Evolutionary conservation across 2,888 invertebrate genomes (phyloP), one percentile per base, ranked within the genome.

Genomic region (Phragmatobia fuliginosa): DNA sequence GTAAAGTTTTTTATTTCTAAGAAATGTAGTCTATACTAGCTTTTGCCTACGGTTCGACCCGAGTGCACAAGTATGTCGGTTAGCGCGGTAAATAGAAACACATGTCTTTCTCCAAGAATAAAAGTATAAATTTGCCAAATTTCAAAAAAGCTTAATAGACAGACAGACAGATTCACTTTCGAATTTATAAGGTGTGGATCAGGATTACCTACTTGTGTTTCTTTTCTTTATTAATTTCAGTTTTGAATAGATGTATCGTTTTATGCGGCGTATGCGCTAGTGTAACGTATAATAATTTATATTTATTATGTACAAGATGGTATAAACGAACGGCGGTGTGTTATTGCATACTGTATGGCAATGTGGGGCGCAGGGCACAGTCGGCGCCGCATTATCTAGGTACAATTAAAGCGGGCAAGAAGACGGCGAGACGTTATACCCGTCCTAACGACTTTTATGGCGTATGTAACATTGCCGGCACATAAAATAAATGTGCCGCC

Each of bases 371-470:
- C 83, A 86, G 85, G 88, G 88, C 88, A 88, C 90, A 90, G 86
- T 89, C 90, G 90, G 90, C 90, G 89, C 87, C 90, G 86, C 90
- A 91, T 92, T 92, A 92, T 92, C 94, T 93, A 90, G 90, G 90
- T 92, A 93, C 94, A 95, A 94, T 95, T 95, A 94, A 93, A 93
- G 90, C 92, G 89, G 90, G 89, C 92, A 93, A 94, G 94, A 94
- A 91, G 94, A 88, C 90, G 94, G 90, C 94, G 93, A 94, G 94
- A 94, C 94, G 93, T 93, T 91, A 94, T 91, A 94, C 92, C 88
- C 90, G 92, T 91, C 94, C 92, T 94, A 94, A 94, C 95, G 94
- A 92, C 94, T 94, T 95, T 95, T 94, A 94, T 94, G 90, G 94
- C 93, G 93, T 93, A 94, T 94, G 94, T 94, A 92, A 94, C 95